A percentile compares a stretch with the other conserved stretches of the same genome.
phyloP scores from a whole-genome alignment of 1,140 invertebrate species.

The Pemphigus obesinymphae region DNA sequence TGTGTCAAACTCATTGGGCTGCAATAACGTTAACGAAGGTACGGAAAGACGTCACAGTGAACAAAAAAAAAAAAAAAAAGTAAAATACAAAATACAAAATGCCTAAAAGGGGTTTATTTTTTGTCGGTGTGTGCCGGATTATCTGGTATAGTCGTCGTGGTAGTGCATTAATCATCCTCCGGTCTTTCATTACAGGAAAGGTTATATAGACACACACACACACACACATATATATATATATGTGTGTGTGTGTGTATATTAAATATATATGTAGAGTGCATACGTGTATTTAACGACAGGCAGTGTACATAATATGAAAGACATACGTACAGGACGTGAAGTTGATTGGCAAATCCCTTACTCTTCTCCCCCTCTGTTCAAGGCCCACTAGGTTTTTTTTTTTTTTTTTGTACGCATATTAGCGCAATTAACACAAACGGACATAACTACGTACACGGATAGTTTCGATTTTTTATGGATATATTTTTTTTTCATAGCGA shows the following conservation, averaged over 20 bases:
- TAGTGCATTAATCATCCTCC: slow-evolving; percentile 34
- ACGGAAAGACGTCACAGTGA: slow-evolving; percentile 28
- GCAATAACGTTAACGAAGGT: slow-evolving; percentile 32
- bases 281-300: neutral
- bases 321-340: slow-evolving; percentile 12
- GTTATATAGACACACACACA: neutral
- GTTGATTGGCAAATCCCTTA: slow-evolving; percentile 21
- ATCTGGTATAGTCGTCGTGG: slow-evolving; percentile 34
- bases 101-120: slow-evolving; percentile 40
- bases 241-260: neutral
- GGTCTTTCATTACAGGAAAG: slow-evolving; percentile 26
- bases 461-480: slow-evolving; percentile 47
- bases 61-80: neutral
- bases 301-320: slow-evolving; percentile 10
- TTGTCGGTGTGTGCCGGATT: slow-evolving; percentile 1
- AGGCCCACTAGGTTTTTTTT: neutral
- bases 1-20: slow-evolving; percentile 15
- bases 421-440: slow-evolving; percentile 30
- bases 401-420: neutral
- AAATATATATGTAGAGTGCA: neutral
- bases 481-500: neutral
- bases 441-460: slow-evolving; percentile 27
- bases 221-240: neutral
- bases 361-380: too few relatives aligned
- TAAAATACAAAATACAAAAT: slow-evolving; percentile 18